Evolutionary conservation across 64 coral and sea anemone species (phyloP).

Genomic region (Actinia equina): DNA sequence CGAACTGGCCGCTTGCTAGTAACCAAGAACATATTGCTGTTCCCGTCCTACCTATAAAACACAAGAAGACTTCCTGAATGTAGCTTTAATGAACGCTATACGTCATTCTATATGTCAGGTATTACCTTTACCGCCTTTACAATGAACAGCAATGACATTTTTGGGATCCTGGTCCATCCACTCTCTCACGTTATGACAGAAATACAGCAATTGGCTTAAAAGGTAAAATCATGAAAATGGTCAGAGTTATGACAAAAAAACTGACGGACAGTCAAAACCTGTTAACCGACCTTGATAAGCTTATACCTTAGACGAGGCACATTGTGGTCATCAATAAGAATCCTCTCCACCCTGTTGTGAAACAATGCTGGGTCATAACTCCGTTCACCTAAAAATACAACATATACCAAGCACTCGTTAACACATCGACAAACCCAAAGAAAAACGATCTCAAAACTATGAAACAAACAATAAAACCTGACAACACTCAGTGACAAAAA

Average conservation of each 20-base stretch:
- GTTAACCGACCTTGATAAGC: background rate
- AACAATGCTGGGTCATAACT: conserved; percentile 91
- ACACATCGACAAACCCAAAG: background rate
- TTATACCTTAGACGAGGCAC: conserved; percentile 80
- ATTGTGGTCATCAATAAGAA: conserved; percentile 96
- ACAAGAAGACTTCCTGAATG: background rate
- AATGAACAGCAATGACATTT: conserved; percentile 96
- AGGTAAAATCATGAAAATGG: background rate
- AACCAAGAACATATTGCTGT: conserved; percentile 96
- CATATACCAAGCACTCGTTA: background rate
- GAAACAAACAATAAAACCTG: too few relatives aligned
- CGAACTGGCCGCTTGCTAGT: conserved; percentile 84
- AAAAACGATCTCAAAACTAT: background rate
- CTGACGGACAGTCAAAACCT: too few relatives aligned
- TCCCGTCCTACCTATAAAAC: conserved; percentile 81
- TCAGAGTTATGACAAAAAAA: background rate
- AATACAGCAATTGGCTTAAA: conserved; percentile 91
- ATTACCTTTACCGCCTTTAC: conserved; percentile 98
- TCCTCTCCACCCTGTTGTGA: conserved; percentile 87
- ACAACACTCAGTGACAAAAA: too few relatives aligned
- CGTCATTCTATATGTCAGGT: background rate
- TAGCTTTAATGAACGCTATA: background rate
- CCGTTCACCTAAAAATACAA: conserved; percentile 57
- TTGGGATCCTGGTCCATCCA: conserved; percentile 84
- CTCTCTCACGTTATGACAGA: conserved; percentile 92